phyloP scores from a whole-genome alignment of 2,888 invertebrate species.

The Acronicta psi region DNA sequence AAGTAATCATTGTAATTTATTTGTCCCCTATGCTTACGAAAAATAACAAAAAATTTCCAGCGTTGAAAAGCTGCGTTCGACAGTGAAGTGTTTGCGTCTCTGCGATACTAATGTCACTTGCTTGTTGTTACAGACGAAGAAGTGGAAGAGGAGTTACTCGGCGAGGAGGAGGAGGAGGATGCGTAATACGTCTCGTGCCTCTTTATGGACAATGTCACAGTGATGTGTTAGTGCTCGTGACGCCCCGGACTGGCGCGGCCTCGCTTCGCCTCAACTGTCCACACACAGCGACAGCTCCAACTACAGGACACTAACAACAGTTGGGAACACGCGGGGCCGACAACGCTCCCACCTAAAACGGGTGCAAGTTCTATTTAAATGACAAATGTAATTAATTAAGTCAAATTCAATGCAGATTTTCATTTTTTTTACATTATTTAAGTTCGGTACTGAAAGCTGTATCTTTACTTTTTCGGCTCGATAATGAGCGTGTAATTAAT shows the following conservation, averaged over 20 bases:
- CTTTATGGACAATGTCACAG: slow-evolving; percentile 89
- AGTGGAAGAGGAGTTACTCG: slow-evolving; percentile 86
- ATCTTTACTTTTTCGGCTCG: slow-evolving; percentile 77
- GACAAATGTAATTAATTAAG: slow-evolving; percentile 88
- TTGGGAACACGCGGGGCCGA: slow-evolving; percentile 86
- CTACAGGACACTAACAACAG: slow-evolving; percentile 69
- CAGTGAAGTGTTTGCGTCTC: slow-evolving; percentile 8
- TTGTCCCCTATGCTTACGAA: too few relatives aligned
- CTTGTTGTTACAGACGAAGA: slow-evolving; percentile 86
- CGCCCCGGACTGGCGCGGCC: slow-evolving; percentile 84
- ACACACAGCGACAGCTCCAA: slow-evolving; percentile 66
- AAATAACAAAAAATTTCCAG: too few relatives aligned
- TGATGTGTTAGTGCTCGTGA: slow-evolving; percentile 88
- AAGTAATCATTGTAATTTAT: too few relatives aligned
- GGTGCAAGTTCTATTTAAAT: slow-evolving; percentile 88
- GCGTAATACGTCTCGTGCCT: slow-evolving; percentile 88
- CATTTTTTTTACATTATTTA: slow-evolving; percentile 82
- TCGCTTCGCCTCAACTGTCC: slow-evolving; percentile 85
- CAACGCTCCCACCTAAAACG: slow-evolving; percentile 86
- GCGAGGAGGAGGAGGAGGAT: slow-evolving; percentile 87
- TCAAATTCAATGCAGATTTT: slow-evolving; percentile 86
- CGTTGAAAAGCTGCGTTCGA: not conserved
- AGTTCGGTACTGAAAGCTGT: slow-evolving; percentile 84
- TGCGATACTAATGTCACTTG: slow-evolving; percentile 33
- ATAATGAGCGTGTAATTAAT: slow-evolving; percentile 81